Evolutionary conservation across 2,797 vertebrate genomes (phyloP).

Genomic region (Craterocephalus amniculus): DNA sequence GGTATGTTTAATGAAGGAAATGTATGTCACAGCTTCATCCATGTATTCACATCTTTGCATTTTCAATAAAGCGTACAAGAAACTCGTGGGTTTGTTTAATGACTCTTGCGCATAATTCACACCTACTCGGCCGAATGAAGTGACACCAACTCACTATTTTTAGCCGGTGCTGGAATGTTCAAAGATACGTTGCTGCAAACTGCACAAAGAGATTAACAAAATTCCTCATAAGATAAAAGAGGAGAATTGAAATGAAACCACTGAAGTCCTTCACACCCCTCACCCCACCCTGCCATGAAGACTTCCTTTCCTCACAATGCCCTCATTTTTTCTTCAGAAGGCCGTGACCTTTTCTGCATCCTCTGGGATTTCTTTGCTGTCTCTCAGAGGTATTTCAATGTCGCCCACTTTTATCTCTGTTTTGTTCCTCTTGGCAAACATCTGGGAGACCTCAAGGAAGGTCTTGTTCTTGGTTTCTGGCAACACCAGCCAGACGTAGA

Average conservation of each 20-base stretch:
- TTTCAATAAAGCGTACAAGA: constrained; percentile 66
- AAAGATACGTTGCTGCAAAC: constrained; percentile 4
- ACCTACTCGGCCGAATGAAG: background rate
- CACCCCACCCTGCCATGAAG: background rate
- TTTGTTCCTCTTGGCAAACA: constrained; percentile 90
- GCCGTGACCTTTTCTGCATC: constrained; percentile 62
- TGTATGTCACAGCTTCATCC: constrained; percentile 15
- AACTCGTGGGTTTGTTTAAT: constrained; percentile 33
- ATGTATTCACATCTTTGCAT: constrained; percentile 52
- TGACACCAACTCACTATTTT: background rate
- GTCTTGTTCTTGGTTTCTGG: constrained; percentile 95
- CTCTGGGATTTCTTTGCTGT: constrained; percentile 38
- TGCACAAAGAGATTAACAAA: constrained; percentile 18
- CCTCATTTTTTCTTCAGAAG: constrained; percentile 67
- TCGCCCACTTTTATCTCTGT: constrained; percentile 75
- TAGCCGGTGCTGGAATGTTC: constrained; percentile 5
- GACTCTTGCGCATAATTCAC: background rate
- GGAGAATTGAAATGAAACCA: constrained; percentile 28
- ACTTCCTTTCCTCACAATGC: constrained; percentile 59
- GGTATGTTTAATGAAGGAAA: constrained; percentile 16
- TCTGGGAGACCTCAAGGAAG: constrained; percentile 90
- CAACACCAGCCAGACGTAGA: constrained; percentile 89
- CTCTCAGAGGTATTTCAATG: constrained; percentile 65
- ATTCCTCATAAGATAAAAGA: constrained; percentile 25
- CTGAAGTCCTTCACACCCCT: constrained; percentile 12